Base-by-base conservation (phyloP, 2,113 vertebrate species). In the Rhagologus leucostigma region DNA sequence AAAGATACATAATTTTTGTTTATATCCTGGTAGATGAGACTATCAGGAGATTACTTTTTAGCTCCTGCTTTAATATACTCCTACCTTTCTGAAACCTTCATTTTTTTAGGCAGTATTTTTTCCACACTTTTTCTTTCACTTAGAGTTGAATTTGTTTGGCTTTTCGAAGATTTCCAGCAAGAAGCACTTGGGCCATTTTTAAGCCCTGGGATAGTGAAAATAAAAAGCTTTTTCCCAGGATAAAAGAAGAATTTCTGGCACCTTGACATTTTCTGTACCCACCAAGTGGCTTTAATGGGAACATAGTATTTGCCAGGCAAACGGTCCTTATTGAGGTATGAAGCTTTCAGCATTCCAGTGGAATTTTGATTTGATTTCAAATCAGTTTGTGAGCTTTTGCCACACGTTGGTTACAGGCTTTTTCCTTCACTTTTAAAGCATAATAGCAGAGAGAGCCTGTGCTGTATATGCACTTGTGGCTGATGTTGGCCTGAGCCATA, bases 171-270 rank as follows among this genome's bases (percentile, higher is more conserved):
- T 59, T 87, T 82, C 29, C 42, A 46, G 53, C 67, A 84, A 71
- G 65, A 93, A 92, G 16, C 60, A 79, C 52, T 83, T 47, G 19
- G 42, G 52, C 46, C 91, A 70, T 74, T 95, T 95, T 94, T 83
- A 91, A 96, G 70, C 50, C 56, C 70, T 30, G 26, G 33, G 62
- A 62, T 13, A 87, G 26, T 55, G 62, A 91, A 89, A 94, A 93
- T 67, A 85, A 96, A 94, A 95, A 76, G 41, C 46, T 68, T 96
- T 95, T 94, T 91, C 94, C 90, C 90, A 92, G 86, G 68, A 55
- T 88, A 83, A 69, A 91, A 85, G 84, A 96, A 77, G 75, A 96
- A 96, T 93, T 97, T 94, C 68, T 93, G 93, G 67, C 79, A 96
- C 93, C 85, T 80, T 94, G 79, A 76, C 22, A 3, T 93, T 95